These are phyloP conservation scores for Paralichthys olivaceus DNA, from an alignment of 2,113 vertebrate genomes.

Conservation along the genomic window DNA sequence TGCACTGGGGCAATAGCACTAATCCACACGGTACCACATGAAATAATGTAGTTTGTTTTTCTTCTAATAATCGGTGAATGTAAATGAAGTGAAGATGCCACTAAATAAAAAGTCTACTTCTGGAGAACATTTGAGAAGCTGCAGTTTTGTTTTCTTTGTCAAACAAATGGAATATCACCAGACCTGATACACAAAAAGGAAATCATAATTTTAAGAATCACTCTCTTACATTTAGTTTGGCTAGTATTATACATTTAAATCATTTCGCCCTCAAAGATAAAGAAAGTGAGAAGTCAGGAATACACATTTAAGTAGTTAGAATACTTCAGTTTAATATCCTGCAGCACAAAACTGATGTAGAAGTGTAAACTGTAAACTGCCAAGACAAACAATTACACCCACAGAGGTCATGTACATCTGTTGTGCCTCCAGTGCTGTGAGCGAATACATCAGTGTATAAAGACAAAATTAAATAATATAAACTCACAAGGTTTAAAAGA, in stretches of 20 bases:
- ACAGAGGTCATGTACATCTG: not conserved
- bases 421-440: not conserved
- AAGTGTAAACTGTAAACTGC: not conserved
- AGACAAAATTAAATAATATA: not conserved
- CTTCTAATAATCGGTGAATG: not conserved
- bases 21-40: not conserved
- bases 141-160: conserved; percentile 4
- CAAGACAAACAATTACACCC: not conserved
- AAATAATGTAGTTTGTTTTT: not conserved
- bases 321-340: not conserved
- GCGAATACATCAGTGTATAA: not conserved
- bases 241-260: not conserved
- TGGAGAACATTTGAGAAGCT: not conserved
- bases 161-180: not conserved
- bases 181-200: not conserved
- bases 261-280: not conserved
- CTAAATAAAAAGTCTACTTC: conserved; percentile 15
- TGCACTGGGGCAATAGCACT: not conserved
- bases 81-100: not conserved
- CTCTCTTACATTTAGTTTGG: conserved; percentile 17
- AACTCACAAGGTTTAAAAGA: not conserved
- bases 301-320: not conserved
- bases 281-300: no score
- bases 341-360: not conserved
- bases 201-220: not conserved